Evolutionary conservation across 92 coral and sea anemone species (phyloP).

Genomic region (Ricordea florida): DNA sequence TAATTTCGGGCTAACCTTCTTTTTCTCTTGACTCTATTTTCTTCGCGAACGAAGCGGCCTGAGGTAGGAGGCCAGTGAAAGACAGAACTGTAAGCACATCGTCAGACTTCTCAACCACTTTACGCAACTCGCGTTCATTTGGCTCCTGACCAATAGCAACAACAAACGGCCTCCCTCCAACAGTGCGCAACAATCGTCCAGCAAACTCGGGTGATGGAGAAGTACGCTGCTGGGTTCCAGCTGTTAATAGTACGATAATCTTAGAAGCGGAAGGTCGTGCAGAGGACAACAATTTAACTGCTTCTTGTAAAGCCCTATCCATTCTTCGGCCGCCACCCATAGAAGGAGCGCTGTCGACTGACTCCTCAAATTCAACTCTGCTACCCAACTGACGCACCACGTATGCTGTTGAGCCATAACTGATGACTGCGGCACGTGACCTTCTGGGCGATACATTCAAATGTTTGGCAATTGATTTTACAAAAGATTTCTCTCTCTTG

Average conservation of each 20-base stretch:
- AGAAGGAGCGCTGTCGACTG: slow-evolving; percentile 39
- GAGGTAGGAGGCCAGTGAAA: slow-evolving; percentile 20
- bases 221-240: slow-evolving; percentile 46
- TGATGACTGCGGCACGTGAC: slow-evolving; percentile 50
- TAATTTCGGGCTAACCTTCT: too few relatives aligned
- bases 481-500: slow-evolving; percentile 56
- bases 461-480: slow-evolving; percentile 51
- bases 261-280: slow-evolving; percentile 52
- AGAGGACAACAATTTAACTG: slow-evolving; percentile 32
- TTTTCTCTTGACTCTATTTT: too few relatives aligned
- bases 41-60: slow-evolving; percentile 31
- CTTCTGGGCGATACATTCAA: slow-evolving; percentile 52
- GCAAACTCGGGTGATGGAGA: slow-evolving; percentile 14
- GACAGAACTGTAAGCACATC: slow-evolving; percentile 46
- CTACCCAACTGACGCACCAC: not conserved
- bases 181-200: slow-evolving; percentile 52
- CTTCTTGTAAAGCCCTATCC: slow-evolving; percentile 57
- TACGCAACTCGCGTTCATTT: slow-evolving; percentile 34
- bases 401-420: slow-evolving; percentile 22
- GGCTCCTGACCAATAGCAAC: slow-evolving; percentile 57
- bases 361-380: slow-evolving; percentile 30
- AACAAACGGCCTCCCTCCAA: slow-evolving; percentile 63
- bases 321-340: slow-evolving; percentile 55
- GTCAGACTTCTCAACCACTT: slow-evolving; percentile 42
- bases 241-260: slow-evolving; percentile 56